Percentiles rank a stretch among this genome's conserved stretches.
Conservation (phyloP, 2,113 vertebrate genomes). For the Hipposideros armiger region DNA sequence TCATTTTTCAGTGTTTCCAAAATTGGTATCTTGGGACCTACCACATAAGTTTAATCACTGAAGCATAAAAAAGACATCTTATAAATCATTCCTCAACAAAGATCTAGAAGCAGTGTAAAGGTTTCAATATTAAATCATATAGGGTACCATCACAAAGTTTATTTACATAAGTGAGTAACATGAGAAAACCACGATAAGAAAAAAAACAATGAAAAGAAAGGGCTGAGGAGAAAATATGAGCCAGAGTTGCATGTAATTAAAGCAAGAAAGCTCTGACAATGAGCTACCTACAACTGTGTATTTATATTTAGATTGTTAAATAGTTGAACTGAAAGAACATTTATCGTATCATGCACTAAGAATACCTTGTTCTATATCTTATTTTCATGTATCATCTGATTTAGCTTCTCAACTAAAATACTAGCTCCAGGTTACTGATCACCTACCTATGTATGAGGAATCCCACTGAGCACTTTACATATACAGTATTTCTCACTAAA, state of each 20-base stretch:
- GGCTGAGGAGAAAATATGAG: neutral
- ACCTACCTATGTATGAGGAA: neutral
- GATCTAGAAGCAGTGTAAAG: neutral
- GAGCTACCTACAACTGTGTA: neutral
- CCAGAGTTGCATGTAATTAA: neutral
- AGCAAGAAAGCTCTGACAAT: conserved; percentile 14
- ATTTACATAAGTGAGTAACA: neutral
- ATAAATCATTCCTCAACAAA: conserved; percentile 12
- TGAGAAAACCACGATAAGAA: neutral
- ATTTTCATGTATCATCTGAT: neutral
- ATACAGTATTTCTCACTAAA: neutral
- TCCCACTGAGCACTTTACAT: neutral
- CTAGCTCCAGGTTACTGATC: neutral
- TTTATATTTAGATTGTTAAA: neutral
- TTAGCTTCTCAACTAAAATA: conserved; percentile 10
- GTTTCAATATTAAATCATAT: neutral
- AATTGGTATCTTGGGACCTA: neutral
- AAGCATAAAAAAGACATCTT: neutral
- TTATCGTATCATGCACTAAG: neutral
- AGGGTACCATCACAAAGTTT: neutral
- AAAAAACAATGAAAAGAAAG: neutral
- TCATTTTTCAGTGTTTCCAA: conserved; percentile 14
- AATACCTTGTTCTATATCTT: neutral
- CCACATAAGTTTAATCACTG: neutral
- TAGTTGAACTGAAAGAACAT: neutral